A percentile compares a stretch with the other conserved stretches of the same genome.
phyloP scores from a whole-genome alignment of 2,797 vertebrate genomes.

The Streptopelia turtur region DNA sequence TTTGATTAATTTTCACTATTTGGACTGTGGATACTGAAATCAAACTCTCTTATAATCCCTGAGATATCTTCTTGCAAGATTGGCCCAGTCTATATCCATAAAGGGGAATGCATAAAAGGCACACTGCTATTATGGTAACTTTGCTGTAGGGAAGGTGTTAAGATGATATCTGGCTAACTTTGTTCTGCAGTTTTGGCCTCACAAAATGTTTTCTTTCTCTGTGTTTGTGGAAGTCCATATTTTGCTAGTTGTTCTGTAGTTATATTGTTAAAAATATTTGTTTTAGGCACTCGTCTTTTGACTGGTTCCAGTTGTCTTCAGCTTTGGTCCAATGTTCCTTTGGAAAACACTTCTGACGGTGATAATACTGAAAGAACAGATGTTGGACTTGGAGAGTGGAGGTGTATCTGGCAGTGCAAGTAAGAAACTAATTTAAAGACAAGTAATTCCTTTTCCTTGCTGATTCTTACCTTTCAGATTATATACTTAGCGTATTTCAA shows the following conservation, averaged over 20 bases:
- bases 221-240: background rate
- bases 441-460: background rate
- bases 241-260: background rate
- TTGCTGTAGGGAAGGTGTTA: background rate
- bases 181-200: background rate
- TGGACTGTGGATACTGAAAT: background rate
- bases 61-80: background rate
- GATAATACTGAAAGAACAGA: slow-evolving; percentile 70
- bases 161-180: background rate
- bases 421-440: slow-evolving; percentile 75
- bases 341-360: slow-evolving; percentile 66
- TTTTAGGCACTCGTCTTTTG: slow-evolving; percentile 86
- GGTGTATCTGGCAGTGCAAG: slow-evolving; percentile 95
- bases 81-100: rapidly evolving
- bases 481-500: background rate
- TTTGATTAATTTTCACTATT: background rate
- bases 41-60: background rate
- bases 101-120: background rate
- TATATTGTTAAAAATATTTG: background rate
- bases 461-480: background rate
- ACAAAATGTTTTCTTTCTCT: no score
- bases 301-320: slow-evolving; percentile 91
- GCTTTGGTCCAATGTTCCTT: slow-evolving; percentile 86
- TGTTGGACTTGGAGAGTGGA: slow-evolving; percentile 82
- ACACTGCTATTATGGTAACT: background rate